Percentiles rank a stretch among this genome's conserved stretches.
Evolutionary conservation across 2,113 vertebrate genomes (phyloP).

Genomic region (Meriones unguiculatus): DNA sequence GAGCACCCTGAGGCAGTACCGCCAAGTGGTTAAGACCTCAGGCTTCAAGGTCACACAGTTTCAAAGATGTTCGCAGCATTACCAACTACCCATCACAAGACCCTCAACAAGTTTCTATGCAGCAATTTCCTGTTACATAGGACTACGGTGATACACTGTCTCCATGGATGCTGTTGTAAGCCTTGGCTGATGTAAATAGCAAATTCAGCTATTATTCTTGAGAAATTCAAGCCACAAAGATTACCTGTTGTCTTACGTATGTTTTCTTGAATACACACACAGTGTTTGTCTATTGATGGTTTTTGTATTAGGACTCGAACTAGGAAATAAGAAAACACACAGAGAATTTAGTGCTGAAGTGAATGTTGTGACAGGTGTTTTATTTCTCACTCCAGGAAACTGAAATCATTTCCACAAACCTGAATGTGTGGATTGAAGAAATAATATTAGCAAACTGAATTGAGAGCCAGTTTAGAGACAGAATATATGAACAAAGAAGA

Average conservation of each 20-base stretch:
- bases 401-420: background rate
- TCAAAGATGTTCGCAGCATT: no score
- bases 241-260: constrained; percentile 32
- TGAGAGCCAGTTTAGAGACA: background rate
- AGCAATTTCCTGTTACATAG: background rate
- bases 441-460: background rate
- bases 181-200: background rate
- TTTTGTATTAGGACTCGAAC: constrained; percentile 36
- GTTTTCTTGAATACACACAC: background rate
- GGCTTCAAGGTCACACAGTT: background rate
- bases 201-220: background rate
- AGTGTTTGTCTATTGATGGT: background rate
- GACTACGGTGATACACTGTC: background rate
- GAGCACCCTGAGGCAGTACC: background rate
- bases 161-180: background rate
- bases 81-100: no score
- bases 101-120: background rate
- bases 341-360: background rate
- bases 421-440: background rate
- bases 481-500: background rate
- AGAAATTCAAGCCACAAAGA: background rate
- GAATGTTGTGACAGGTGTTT: background rate
- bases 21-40: background rate
- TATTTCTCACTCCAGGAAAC: background rate
- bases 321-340: constrained; percentile 36